Percentiles rank a stretch among this genome's conserved stretches.
These are phyloP conservation scores for Gnathonemus longibarbis DNA, from an alignment of 2,113 vertebrate genomes.

Conservation along the genomic window DNA sequence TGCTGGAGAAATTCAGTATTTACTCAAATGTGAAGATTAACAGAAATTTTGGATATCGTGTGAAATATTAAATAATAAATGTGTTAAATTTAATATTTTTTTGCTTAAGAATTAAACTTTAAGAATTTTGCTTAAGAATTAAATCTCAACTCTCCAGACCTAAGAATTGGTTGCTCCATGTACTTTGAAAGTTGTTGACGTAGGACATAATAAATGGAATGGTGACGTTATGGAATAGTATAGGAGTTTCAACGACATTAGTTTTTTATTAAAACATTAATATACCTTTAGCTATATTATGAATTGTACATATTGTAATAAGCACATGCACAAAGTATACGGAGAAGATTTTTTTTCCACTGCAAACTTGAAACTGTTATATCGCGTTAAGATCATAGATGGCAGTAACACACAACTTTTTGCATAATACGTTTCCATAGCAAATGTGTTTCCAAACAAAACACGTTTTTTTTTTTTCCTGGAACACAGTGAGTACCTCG, in stretches of 20 bases:
- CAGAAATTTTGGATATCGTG: not conserved
- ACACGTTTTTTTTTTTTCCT: not conserved
- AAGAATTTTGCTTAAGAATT: not conserved
- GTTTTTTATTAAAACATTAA: not conserved
- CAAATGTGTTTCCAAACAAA: not conserved
- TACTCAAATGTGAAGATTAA: not conserved
- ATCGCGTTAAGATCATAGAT: constrained; percentile 13
- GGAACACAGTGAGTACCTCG: not conserved
- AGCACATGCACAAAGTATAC: not conserved
- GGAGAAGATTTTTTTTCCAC: not conserved
- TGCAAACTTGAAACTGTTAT: not conserved
- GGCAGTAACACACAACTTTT: constrained; percentile 16
- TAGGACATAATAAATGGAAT: not conserved
- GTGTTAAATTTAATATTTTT: not conserved
- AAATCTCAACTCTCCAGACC: not conserved
- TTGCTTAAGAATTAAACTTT: not conserved
- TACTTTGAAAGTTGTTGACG: not conserved
- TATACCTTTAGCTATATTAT: not conserved
- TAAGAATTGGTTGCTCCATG: not conserved
- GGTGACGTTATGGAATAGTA: not conserved
- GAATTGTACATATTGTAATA: not conserved
- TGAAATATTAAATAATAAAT: not conserved
- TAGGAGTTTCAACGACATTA: not conserved
- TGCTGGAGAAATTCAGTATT: not conserved
- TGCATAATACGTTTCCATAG: constrained; percentile 27